Evolutionary conservation across 2,888 invertebrate genomes (phyloP), one percentile per base, ranked within the genome.

Genomic region (Oxytorus armatus): DNA sequence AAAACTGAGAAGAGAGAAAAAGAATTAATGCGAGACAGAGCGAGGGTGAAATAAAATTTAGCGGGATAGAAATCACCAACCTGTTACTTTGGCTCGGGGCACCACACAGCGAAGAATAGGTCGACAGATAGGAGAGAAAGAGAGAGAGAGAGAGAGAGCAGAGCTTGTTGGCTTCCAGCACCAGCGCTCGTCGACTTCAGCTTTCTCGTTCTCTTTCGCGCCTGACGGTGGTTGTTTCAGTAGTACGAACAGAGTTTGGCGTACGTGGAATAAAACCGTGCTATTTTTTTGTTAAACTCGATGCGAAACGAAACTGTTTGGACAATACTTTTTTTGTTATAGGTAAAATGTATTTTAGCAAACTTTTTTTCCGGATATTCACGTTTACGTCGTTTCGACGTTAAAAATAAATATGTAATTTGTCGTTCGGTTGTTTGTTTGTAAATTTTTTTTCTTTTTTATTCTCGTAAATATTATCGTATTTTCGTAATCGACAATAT

Each of bases 11-110:
- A 42, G 59, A 70, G 36, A 65, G 29, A 51, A 59, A 65, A 59
- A 33, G 7, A 33, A 25, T 10, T 33, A 51, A 53, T 14, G 25
- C 18, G 25, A 70, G 42, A 39, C 10, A 53, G 21, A 42, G 39
- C 59, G 47, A 68, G 69, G 79, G 65, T 69, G 14, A 53, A 65
- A 68, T 79, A 82, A 84, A 84, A 78, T 76, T 51, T 69, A 79
- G 72, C 72, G 70, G 80, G 82, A 79, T 80, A 57, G 74, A 84
- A 85, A 89, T 87, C 86, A 89, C 90, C 90, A 90, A 90, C 90
- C 90, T 91, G 89, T 91, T 91, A 90, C 89, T 90, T 85, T 84
- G 70, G 57, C 77, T 78, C 77, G 70, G 42, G 66, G 72, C 79
- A 61, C 76, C 55, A 66, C n/a, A 72, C 79, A 68, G 53, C 51